phyloP scores from a whole-genome alignment of 2,888 invertebrate genomes.

The Eumacrocentrus americanus region DNA sequence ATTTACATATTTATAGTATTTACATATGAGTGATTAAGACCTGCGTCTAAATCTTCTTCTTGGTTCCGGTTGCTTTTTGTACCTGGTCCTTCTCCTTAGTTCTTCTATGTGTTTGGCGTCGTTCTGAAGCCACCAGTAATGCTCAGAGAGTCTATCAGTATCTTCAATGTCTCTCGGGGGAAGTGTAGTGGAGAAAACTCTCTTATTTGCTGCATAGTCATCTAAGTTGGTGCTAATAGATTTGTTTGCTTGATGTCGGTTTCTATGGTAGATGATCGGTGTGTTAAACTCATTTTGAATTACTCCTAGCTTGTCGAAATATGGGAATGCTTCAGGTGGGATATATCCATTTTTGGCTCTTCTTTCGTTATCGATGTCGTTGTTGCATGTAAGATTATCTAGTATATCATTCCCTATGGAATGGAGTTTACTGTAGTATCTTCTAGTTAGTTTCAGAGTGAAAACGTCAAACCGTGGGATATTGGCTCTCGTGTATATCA shows the following conservation, averaged over 20 bases:
- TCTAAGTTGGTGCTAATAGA: background rate
- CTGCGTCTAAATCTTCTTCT: background rate
- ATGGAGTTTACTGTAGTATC: slow-evolving; percentile 15
- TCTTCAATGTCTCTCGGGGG: background rate
- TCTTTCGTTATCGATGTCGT: background rate
- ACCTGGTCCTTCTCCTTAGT: background rate
- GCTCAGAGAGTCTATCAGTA: background rate
- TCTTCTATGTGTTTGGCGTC: background rate
- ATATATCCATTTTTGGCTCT: background rate
- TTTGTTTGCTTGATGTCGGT: slow-evolving; percentile 22
- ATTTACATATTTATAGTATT: background rate
- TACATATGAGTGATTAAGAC: background rate
- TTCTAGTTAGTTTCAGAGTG: slow-evolving; percentile 19
- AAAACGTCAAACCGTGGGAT: background rate
- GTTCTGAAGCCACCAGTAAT: background rate
- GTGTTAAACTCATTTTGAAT: slow-evolving; percentile 16
- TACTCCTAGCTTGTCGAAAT: background rate
- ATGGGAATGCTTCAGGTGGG: slow-evolving; percentile 15
- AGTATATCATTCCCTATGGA: background rate
- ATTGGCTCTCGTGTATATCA: slow-evolving; percentile 5
- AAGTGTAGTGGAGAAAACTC: background rate
- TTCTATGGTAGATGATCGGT: slow-evolving; percentile 22
- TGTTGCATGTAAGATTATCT: background rate
- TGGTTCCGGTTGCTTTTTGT: background rate
- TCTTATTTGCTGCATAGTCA: background rate